Evolutionary conservation across 1,140 invertebrate genomes (phyloP), one percentile per base, ranked within the genome.

Genomic region (Zaprionus vittiger): DNA sequence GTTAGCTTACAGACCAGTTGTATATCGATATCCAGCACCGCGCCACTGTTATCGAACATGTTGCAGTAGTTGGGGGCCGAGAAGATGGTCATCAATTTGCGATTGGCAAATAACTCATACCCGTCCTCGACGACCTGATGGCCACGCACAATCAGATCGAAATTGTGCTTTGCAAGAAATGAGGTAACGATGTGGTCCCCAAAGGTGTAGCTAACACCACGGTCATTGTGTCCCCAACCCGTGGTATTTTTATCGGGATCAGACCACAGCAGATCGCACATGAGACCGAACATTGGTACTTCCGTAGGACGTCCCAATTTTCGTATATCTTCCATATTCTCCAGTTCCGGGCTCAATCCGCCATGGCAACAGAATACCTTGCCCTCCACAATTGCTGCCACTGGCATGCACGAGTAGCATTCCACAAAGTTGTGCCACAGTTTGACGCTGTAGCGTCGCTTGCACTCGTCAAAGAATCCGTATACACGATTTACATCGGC

Each of bases 81-180:
- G 59, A 74, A 74, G 24, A 74, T 34, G 1, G 72, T 74, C 5
- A 74, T 59, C 14, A 74, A 22, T 17, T 37, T 31, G 5, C 66
- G 66, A 0, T 54, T 24, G 14, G 72, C 72, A 49, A 74, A 74
- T 24, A 74, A 74, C 20, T 74, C 72, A 14, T 74, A 74, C 0
- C 72, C 72, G 38, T 74, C 72, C 38, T 74, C 47, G 12, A 74
- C 72, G 20, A 74, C 66, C 52, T 74, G 72, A 57, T 74, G 72
- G n/a, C 47, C 72, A 15, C 72, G 72, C n/a, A 62, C 65, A 4
- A 74, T 62, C 15, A 74, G 6, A n/a, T 54, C 47, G 11, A 74
- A 63, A 9, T 17, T 22, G 37, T 69, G 34, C 14, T 9, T 4
- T 0, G n/a, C 31, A 1, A 74, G 24, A 22, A 74, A 74, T 1